phyloP scores from a whole-genome alignment of 2,888 invertebrate species.

The Aleiodes alternator region DNA sequence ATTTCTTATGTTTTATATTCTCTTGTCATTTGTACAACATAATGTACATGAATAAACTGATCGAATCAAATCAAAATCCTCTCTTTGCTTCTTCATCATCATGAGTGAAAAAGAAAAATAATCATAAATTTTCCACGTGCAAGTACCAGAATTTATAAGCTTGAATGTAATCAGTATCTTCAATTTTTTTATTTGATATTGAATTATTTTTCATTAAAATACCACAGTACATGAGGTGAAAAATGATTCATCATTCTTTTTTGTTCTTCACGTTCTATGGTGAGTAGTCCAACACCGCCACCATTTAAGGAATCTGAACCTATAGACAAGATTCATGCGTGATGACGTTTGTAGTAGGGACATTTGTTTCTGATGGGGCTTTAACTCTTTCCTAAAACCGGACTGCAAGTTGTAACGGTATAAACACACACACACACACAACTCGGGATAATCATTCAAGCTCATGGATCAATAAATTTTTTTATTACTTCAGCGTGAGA shows the following conservation, averaged over 20 bases:
- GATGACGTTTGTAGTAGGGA: slow-evolving; percentile 31
- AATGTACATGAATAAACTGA: no score
- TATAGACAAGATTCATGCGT: slow-evolving; percentile 4
- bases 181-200: background rate
- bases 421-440: background rate
- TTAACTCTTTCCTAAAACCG: slow-evolving; percentile 38
- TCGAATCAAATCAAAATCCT: no score
- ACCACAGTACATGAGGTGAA: slow-evolving; percentile 41
- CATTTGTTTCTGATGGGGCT: slow-evolving; percentile 38
- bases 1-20: no score
- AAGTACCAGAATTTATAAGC: no score
- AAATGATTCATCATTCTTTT: slow-evolving; percentile 32
- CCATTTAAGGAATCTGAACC: slow-evolving; percentile 22
- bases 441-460: slow-evolving; percentile 42
- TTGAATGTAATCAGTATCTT: background rate
- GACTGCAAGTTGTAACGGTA: slow-evolving; percentile 33
- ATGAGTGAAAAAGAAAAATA: background rate
- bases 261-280: background rate
- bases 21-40: no score
- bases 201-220: slow-evolving; percentile 26
- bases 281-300: slow-evolving; percentile 21
- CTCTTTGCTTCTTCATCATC: background rate
- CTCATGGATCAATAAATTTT: slow-evolving; percentile 13
- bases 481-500: slow-evolving; percentile 28
- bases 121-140: background rate